Base-by-base conservation (phyloP, 2,888 invertebrate species). In the Terebella lapidaria region DNA sequence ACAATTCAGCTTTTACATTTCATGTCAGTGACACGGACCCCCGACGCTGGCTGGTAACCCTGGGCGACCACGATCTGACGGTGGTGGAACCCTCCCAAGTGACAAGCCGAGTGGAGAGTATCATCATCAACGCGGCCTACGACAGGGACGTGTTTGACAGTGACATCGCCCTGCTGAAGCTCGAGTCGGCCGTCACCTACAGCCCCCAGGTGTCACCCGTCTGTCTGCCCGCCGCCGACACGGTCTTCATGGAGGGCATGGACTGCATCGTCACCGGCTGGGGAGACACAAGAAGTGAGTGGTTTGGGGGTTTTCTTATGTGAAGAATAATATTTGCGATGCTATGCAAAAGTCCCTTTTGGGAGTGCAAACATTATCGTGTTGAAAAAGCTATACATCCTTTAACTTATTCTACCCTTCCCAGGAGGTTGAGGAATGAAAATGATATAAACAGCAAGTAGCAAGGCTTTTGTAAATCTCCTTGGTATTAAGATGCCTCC, bases 91-190 rank as follows among this genome's bases (percentile, higher is more conserved):
- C 3, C n/a, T 4, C 55, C 5, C 35, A 42, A n/a, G 35, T 22
- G 2, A 1, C 22, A 10, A 24, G 22, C 22, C 24, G 2, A 24
- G 35, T 55, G 24, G 35, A 24, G 18, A 10, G 24, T 18, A 24
- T 55, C 3, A 22, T 55, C 18, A 0, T 55, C 1, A 30, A 55
- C 24, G 42, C 24, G 26, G 20, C 26, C 18, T 61, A 55, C 51
- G 25, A 54, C 55, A 20, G n/a, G 3, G 3, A 10, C 18, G 24
- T 30, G 0, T 15, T n/a, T 2, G 49, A 35, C 26, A 55, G 51
- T 15, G 61, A 61, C 45, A 54, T 61, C 46, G 57, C 57, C n/a
- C 56, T 61, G 5, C 15, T 61, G 22, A 26, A 49, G 24, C 58
- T 61, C 1, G 2, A 15, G 3, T n/a, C 18, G 5, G 26, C 58